These are phyloP conservation scores for Psix sp. DNA, from an alignment of 1,140 invertebrate species.

Conservation along the genomic window DNA sequence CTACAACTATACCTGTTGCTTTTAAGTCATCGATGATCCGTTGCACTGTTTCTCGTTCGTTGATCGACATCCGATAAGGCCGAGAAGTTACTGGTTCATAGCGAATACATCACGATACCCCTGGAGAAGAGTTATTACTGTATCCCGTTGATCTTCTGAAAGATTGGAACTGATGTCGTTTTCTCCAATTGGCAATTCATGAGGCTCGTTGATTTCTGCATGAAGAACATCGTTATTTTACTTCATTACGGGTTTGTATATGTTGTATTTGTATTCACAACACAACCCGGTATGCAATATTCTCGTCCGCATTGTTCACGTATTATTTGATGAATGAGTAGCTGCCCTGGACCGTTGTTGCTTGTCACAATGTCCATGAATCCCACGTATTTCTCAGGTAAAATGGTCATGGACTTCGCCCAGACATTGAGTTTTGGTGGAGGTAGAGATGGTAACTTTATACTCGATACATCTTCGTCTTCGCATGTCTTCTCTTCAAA, in stretches of 20 bases:
- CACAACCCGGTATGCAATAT: slow-evolving; percentile 13
- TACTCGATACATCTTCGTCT: background rate
- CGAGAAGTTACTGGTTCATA: no score
- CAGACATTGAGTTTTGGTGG: slow-evolving; percentile 11
- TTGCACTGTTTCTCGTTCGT: slow-evolving; percentile 58
- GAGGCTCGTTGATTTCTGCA: background rate
- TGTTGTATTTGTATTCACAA: background rate
- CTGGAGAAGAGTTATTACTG: no score
- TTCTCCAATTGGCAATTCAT: background rate
- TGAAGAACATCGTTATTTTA: background rate
- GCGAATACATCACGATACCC: no score
- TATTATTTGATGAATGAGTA: slow-evolving; percentile 12
- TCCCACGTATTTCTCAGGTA: slow-evolving; percentile 14
- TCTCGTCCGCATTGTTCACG: slow-evolving; percentile 5
- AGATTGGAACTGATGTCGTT: background rate
- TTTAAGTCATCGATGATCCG: slow-evolving; percentile 66
- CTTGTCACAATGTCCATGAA: slow-evolving; percentile 7
- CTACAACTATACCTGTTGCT: slow-evolving; percentile 64
- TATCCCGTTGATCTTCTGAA: no score
- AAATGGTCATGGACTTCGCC: slow-evolving; percentile 14
- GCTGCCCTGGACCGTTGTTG: background rate
- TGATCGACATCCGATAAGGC: slow-evolving; percentile 51
- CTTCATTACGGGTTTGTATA: no score
- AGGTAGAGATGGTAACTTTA: slow-evolving; percentile 3
- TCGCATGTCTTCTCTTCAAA: slow-evolving; percentile 6